Base-by-base conservation (phyloP, 1,140 invertebrate genomes). In the Oryctes rhinoceros region DNA sequence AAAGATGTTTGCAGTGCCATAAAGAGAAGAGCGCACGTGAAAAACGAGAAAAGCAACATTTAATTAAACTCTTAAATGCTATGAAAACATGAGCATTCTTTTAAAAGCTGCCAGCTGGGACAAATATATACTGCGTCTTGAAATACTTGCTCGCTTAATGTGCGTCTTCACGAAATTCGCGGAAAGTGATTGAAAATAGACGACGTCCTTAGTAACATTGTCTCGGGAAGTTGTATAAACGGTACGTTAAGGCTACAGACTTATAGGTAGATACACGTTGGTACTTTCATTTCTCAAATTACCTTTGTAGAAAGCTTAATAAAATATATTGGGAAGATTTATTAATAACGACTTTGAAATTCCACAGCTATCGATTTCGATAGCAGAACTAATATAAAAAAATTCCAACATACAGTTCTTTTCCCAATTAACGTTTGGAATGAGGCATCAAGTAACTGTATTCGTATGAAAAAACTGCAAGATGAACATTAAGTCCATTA, bases 81-180 rank as follows among this genome's bases (percentile, higher is more conserved):
- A 35, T 71, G 24, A 71, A 71, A 71, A 71, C 65, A 71, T 35
- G 24, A 30, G 24, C 65, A 71, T 71, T 35, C 65, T 71, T 59
- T 24, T 37, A 71, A n/a, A 24, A 18, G 3, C 7, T 71, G 6
- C 10, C 65, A 71, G 20, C 24, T 71, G 65, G 62, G 62, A 67
- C 62, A 67, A 67, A 67, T 67, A 20, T 67, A n/a, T 67, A 24
- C 62, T 67, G 18, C 18, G 15, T 53, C 62, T 67, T 24, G 62
- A n/a, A 67, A 35, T 67, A 67, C 15, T 24, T 35, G 30, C 18
- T 67, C 62, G 15, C 18, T 67, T 35, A 20, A 20, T 67, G 62
- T 24, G 24, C 18, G 9, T 59, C 53, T 20, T 20, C 18, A 11
- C 4, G 18, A 59, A 59, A 59, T 59, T 59, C 53, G 53, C 53